Evolutionary conservation across 2,113 vertebrate genomes (phyloP), one percentile per base, ranked within the genome.

Genomic region (Platycercus adscitus): DNA sequence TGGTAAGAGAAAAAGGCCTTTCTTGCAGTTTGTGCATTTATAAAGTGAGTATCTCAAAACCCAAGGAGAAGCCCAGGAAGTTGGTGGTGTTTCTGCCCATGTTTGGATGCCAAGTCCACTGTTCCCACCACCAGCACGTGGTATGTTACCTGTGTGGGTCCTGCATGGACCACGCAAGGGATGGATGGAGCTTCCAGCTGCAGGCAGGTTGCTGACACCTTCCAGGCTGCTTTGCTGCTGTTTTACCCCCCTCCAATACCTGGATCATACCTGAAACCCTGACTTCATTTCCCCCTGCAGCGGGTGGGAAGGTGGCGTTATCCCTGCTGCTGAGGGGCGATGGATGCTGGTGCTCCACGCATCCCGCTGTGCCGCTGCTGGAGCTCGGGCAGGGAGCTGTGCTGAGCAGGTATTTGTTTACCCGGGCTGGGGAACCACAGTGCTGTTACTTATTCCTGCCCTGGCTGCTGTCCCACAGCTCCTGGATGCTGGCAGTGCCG

Each of bases 401-500:
- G 80, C 10, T 37, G 70, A 63, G 92, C 93, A 64, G 92, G 92
- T 76, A 39, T 64, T 63, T 96, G 88, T 97, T 97, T 95, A 92
- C 87, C 50, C 17, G 50, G 82, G 50, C 92, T 88, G 91, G 80
- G 89, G 92, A 86, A 86, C 83, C 88, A 96, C 95, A 97, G 88
- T 93, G 92, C 6, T 43, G 90, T n/a, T 93, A n/a, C 94, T 97
- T 96, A 93, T 97, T 96, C 88, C 92, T 17, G 10, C 26, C 53
- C 96, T 97, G 96, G 96, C 96, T 6, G 63, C 29, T 93, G 81
- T 85, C 96, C 96, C 95, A 50, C 56, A 88, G 90, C 90, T 95
- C 85, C 95, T 47, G 78, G 88, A 35, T 10, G 44, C 79, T 88
- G 93, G 96, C 95, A 94, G 86, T 85, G 81, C 91, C 11, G 81